Percentiles rank a stretch among this genome's conserved stretches.
Conservation (phyloP, 2,888 invertebrate genomes). For the Netelia virgata region DNA sequence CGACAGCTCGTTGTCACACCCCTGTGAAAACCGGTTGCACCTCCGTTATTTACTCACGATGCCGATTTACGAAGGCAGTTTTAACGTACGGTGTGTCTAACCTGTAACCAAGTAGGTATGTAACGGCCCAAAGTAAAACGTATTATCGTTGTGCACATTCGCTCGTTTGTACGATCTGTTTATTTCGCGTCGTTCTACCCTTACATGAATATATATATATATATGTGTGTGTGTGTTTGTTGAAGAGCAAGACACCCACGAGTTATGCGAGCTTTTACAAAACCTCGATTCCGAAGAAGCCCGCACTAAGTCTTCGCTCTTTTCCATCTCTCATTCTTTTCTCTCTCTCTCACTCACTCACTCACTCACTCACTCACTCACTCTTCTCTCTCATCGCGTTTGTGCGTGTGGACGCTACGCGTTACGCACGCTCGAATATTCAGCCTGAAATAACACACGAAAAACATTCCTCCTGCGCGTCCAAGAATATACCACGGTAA, state of each 20-base stretch:
- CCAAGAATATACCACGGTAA: conserved; percentile 10
- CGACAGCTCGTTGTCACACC: conserved; percentile 53
- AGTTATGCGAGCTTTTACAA: conserved; percentile 37
- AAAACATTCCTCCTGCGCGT: not conserved
- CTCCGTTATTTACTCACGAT: conserved; percentile 63
- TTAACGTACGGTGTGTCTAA: conserved; percentile 19
- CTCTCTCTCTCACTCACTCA: not conserved
- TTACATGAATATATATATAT: not conserved
- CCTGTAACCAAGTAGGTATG: not conserved
- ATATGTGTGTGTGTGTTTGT: not conserved
- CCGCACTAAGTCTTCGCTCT: not conserved
- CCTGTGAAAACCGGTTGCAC: conserved; percentile 57
- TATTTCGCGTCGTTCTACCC: conserved; percentile 19
- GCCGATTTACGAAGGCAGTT: conserved; percentile 58
- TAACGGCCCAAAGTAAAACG: conserved; percentile 30
- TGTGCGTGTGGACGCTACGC: conserved; percentile 15
- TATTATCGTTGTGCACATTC: conserved; percentile 34
- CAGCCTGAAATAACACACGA: not conserved
- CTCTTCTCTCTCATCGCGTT: conserved; percentile 18
- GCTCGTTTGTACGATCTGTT: conserved; percentile 43
- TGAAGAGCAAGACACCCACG: conserved; percentile 18
- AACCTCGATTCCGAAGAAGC: conserved; percentile 25
- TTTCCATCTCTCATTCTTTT: not conserved
- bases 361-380: not conserved
- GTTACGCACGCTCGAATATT: conserved; percentile 4